Conservation (phyloP, 2,888 invertebrate genomes). For the Yponomeuta plumbellus region DNA sequence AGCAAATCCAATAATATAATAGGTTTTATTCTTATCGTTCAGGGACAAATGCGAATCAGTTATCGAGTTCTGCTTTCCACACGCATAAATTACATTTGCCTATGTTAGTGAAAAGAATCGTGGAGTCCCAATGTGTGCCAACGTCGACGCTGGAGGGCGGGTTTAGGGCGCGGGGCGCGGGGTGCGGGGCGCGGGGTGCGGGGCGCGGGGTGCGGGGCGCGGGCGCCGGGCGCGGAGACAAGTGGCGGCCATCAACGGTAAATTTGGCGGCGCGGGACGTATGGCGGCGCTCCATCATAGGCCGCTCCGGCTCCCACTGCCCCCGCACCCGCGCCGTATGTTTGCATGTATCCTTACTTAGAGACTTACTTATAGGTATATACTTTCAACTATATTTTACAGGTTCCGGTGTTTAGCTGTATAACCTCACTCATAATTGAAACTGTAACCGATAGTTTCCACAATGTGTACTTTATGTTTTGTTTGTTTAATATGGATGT, state of each 20-base stretch:
- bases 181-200: neutral
- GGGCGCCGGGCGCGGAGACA: neutral
- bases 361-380: neutral
- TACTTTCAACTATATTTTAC: too few species aligned
- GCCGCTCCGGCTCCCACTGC: neutral
- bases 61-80: neutral
- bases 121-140: too few species aligned
- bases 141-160: too few species aligned
- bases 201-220: neutral
- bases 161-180: neutral
- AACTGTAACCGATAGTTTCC: neutral
- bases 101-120: neutral
- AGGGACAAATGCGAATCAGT: neutral
- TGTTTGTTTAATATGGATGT: neutral
- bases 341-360: neutral
- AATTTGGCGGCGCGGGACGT: neutral
- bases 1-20: neutral
- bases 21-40: neutral
- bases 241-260: neutral
- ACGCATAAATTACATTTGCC: neutral
- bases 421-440: neutral
- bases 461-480: neutral
- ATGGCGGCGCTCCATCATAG: neutral
- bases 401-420: too few species aligned
- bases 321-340: neutral